A percentile compares a stretch with the other conserved stretches of the same genome.
phyloP scores from a whole-genome alignment of 2,888 invertebrate species.

The Stegophylla sp. region DNA sequence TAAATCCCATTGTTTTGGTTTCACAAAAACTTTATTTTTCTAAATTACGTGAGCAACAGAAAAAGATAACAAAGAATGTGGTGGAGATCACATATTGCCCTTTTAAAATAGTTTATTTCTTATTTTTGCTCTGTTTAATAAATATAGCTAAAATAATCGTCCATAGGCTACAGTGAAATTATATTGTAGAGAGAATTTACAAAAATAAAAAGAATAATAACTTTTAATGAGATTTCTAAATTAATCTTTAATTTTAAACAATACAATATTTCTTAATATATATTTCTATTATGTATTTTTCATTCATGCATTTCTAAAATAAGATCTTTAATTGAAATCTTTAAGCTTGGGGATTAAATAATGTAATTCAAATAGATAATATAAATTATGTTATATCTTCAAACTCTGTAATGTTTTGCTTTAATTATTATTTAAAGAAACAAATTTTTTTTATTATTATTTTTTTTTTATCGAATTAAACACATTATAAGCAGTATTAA shows the following conservation, averaged over 20 bases:
- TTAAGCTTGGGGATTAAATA: neutral
- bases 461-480: too few relatives aligned
- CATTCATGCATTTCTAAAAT: neutral
- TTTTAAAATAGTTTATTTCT: neutral
- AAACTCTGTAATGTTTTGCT: too few relatives aligned
- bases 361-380: neutral
- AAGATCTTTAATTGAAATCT: too few relatives aligned
- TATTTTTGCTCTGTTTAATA: neutral
- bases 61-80: conserved; percentile 9
- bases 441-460: too few relatives aligned
- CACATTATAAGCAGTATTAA: too few relatives aligned
- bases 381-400: too few relatives aligned
- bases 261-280: neutral
- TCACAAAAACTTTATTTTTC: neutral
- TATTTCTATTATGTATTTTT: neutral
- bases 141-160: neutral
- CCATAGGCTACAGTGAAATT: neutral
- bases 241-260: neutral
- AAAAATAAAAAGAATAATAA: neutral
- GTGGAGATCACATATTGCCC: neutral
- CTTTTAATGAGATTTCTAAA: neutral
- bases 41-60: neutral
- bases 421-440: too few relatives aligned
- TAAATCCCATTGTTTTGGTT: neutral
- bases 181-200: neutral